Conservation (phyloP, 2,113 vertebrate species). For the Indri indri region DNA sequence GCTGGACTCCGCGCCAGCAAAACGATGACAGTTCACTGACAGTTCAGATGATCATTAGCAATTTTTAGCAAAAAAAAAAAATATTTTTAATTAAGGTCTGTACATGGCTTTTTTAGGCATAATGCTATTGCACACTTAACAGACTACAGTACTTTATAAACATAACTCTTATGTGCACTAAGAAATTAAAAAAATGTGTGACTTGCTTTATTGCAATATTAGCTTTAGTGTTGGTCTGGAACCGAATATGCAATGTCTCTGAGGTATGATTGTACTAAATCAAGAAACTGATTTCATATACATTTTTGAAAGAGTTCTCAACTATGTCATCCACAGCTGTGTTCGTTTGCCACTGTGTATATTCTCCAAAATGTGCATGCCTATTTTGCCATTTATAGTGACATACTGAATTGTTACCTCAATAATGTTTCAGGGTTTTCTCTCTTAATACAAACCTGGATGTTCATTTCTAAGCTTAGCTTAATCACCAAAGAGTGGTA, state of each 20-base stretch:
- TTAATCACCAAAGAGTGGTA: background rate
- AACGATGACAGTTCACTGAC: background rate
- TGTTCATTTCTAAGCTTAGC: background rate
- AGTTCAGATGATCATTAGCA: background rate
- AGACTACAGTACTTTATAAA: background rate
- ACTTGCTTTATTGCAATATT: background rate
- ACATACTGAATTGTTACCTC: background rate
- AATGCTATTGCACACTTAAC: background rate
- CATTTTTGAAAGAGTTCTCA: background rate
- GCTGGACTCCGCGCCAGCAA: background rate
- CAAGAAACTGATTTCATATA: background rate
- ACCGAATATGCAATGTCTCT: background rate
- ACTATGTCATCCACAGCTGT: background rate
- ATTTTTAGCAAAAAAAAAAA: background rate
- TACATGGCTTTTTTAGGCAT: background rate
- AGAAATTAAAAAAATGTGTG: background rate
- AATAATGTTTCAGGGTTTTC: background rate
- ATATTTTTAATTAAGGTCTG: background rate
- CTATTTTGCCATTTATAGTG: background rate
- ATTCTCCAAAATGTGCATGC: background rate
- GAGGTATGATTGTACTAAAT: background rate
- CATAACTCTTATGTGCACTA: background rate
- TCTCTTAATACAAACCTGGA: background rate
- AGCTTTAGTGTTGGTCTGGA: background rate
- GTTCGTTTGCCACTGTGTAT: background rate